phyloP scores from a whole-genome alignment of 2,113 vertebrate genomes.

The Aythya baeri region DNA sequence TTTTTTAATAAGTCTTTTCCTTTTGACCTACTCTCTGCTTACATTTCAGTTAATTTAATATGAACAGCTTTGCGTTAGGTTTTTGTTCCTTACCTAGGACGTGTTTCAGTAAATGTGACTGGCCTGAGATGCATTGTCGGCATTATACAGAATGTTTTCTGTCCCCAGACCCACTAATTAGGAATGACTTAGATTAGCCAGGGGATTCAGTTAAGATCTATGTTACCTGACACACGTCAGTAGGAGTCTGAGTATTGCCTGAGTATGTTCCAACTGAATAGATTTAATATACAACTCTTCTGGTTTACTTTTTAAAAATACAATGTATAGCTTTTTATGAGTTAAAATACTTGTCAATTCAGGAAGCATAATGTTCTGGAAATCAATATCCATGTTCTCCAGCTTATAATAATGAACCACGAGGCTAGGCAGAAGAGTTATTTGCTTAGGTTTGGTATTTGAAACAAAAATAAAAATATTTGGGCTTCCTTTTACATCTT shows the following conservation, averaged over 20 bases:
- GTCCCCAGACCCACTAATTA: background rate
- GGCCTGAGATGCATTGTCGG: background rate
- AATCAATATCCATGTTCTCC: background rate
- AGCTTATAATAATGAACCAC: background rate
- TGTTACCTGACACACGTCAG: slow-evolving; percentile 57
- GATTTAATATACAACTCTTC: background rate
- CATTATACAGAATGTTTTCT: background rate
- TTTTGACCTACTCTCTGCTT: slow-evolving; percentile 29
- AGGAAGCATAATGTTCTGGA: background rate
- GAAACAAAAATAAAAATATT: background rate
- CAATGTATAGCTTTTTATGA: background rate
- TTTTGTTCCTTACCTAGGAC: background rate
- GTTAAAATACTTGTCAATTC: background rate
- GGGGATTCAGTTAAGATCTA: slow-evolving; percentile 22
- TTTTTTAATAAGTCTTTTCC: slow-evolving; percentile 34
- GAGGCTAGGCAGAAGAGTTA: background rate
- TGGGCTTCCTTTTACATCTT: background rate
- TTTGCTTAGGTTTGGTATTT: background rate
- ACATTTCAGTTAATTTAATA: slow-evolving; percentile 38
- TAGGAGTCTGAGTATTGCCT: slow-evolving; percentile 19
- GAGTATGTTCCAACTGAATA: slow-evolving; percentile 4
- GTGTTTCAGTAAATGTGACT: background rate
- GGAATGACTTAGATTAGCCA: slow-evolving; percentile 35
- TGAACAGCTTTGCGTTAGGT: background rate
- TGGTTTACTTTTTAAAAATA: background rate